phyloP scores from a whole-genome alignment of 2,888 invertebrate species.

The Parnassius apollo region DNA sequence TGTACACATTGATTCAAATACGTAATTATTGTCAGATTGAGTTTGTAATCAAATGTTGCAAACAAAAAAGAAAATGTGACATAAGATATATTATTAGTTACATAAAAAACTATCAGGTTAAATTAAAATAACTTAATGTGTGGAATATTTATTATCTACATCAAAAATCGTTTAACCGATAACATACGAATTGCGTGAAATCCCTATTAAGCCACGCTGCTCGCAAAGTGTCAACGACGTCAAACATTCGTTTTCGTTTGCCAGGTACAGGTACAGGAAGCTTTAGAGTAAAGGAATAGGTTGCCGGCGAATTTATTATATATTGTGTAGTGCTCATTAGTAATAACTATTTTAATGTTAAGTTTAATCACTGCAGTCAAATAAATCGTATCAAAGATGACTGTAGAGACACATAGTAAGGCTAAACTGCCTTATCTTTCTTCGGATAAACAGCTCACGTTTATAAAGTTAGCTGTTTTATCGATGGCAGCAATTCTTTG shows the following conservation, averaged over 20 bases:
- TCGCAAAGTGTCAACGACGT: conserved; percentile 55
- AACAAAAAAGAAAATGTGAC: too few species aligned
- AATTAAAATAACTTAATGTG: too few species aligned
- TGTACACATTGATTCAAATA: too few species aligned
- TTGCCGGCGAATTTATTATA: conserved; percentile 64
- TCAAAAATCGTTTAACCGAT: too few species aligned
- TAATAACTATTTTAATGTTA: conserved; percentile 41
- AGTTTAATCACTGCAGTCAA: conserved; percentile 32
- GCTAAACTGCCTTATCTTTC: conserved; percentile 65
- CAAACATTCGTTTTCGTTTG: conserved; percentile 28
- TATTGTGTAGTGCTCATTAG: conserved; percentile 29
- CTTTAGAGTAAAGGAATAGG: conserved; percentile 44
- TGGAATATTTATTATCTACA: too few species aligned
- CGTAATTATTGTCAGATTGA: too few species aligned
- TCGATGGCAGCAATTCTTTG: conserved; percentile 95
- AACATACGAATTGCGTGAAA: too few species aligned
- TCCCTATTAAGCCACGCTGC: conserved; percentile 59
- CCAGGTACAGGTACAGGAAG: conserved; percentile 34
- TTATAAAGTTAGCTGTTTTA: conserved; percentile 89
- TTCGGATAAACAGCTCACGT: conserved; percentile 77
- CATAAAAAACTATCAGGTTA: too few species aligned
- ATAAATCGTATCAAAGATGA: conserved; percentile 51
- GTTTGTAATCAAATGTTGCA: too few species aligned
- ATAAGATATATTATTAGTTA: too few species aligned
- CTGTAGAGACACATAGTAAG: conserved; percentile 62